Percentiles rank a stretch among this genome's conserved stretches.
These are phyloP conservation scores for Threskiornis aethiopicus DNA, from an alignment of 2,797 vertebrate species.

Conservation along the genomic window DNA sequence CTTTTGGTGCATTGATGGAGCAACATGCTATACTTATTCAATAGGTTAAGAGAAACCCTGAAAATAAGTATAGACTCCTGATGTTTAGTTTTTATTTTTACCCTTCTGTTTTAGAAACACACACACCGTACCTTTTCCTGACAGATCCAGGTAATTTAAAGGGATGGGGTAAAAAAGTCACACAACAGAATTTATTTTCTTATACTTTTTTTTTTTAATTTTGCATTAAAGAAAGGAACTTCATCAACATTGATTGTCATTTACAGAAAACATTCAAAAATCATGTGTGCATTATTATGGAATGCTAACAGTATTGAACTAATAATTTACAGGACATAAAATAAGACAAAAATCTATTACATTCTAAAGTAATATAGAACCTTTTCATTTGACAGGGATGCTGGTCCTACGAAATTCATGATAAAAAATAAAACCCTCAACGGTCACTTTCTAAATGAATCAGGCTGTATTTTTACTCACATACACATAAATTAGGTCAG, in stretches of 20 bases:
- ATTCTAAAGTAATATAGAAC: slow-evolving; percentile 84
- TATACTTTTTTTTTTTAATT: slow-evolving; percentile 74
- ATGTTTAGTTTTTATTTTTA: background rate
- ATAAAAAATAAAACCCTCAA: slow-evolving; percentile 67
- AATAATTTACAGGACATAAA: slow-evolving; percentile 84
- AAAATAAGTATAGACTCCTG: background rate
- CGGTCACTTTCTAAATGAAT: slow-evolving; percentile 79
- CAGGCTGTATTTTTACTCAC: slow-evolving; percentile 76
- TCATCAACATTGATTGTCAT: slow-evolving; percentile 89
- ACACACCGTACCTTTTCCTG: background rate
- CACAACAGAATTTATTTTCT: slow-evolving; percentile 53
- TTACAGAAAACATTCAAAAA: slow-evolving; percentile 90
- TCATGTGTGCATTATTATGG: slow-evolving; percentile 84
- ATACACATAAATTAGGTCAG: slow-evolving; percentile 75
- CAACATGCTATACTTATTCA: background rate
- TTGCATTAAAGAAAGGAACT: slow-evolving; percentile 83
- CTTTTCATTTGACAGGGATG: slow-evolving; percentile 72
- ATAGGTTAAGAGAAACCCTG: background rate
- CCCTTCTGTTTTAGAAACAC: background rate
- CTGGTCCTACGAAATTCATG: slow-evolving; percentile 76
- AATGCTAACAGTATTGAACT: slow-evolving; percentile 83
- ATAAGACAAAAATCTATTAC: slow-evolving; percentile 80
- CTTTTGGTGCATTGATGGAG: background rate
- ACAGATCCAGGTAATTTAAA: background rate
- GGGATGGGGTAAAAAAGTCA: background rate